These are phyloP conservation scores for Drosophila atripex DNA, from an alignment of 2,888 invertebrate genomes.

Conservation along the genomic window DNA sequence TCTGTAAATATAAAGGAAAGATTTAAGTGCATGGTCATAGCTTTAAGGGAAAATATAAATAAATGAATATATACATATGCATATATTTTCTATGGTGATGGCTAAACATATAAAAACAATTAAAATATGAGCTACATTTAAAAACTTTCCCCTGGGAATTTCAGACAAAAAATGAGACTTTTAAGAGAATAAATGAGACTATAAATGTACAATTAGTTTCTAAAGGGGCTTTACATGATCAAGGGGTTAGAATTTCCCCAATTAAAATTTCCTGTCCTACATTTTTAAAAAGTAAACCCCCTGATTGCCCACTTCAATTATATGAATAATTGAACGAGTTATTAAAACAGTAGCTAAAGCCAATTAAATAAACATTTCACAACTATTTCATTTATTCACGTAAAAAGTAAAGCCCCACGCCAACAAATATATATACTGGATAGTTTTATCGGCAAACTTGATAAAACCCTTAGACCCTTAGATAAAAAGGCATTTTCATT, in stretches of 20 bases:
- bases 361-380: background rate
- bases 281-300: no score
- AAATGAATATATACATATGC: no score
- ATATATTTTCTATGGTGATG: conserved; percentile 44
- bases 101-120: background rate
- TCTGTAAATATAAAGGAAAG: conserved; percentile 3
- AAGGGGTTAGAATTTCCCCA: no score
- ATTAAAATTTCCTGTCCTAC: background rate
- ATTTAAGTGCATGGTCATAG: conserved; percentile 48
- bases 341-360: background rate
- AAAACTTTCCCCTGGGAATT: no score
- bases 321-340: background rate
- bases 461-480: conserved; percentile 5
- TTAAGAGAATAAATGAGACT: no score
- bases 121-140: background rate
- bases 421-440: conserved; percentile 1
- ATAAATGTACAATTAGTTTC: background rate
- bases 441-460: conserved; percentile 7
- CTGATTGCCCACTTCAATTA: background rate
- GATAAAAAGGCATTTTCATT: conserved; percentile 10
- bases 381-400: background rate
- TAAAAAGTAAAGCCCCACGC: background rate
- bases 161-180: background rate
- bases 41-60: background rate
- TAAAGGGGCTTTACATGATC: background rate